Conservation (phyloP, 2,113 vertebrate species). For the Coregonus clupeaformis region DNA sequence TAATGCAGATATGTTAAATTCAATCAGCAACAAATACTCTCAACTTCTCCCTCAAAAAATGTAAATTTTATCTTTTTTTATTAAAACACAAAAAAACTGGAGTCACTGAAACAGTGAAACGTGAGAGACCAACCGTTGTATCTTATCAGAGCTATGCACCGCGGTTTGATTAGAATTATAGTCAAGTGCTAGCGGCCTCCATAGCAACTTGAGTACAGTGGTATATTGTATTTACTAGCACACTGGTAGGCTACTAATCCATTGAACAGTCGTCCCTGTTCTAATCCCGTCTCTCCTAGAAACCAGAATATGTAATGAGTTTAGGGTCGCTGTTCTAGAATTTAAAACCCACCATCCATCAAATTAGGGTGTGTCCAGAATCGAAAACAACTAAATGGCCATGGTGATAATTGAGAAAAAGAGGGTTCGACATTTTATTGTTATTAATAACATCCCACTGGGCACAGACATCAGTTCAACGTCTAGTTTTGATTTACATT, state of each 20-base stretch:
- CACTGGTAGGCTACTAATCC: constrained; percentile 10
- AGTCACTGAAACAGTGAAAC: constrained; percentile 9
- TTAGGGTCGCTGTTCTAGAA: background rate
- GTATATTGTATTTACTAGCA: constrained; percentile 48
- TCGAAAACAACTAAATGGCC: background rate
- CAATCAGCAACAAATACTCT: background rate
- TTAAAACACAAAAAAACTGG: background rate
- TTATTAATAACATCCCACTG: background rate
- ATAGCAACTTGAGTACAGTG: constrained; percentile 22
- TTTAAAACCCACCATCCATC: constrained; percentile 1
- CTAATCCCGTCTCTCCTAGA: constrained; percentile 1
- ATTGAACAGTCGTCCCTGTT: constrained; percentile 18
- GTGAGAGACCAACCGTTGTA: constrained; percentile 18
- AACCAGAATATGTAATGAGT: constrained; percentile 10
- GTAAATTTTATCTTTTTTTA: background rate
- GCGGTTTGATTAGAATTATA: constrained; percentile 22
- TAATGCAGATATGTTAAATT: background rate
- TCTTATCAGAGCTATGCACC: constrained; percentile 19
- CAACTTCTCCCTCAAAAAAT: background rate
- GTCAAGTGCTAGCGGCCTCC: constrained; percentile 33
- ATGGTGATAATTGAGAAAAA: background rate
- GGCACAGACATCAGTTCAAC: too few species aligned
- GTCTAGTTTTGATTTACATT: too few species aligned
- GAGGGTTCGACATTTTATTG: background rate
- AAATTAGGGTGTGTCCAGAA: constrained; percentile 10